Evolutionary conservation across 2,113 vertebrate genomes (phyloP).

Genomic region (Plotosus lineatus): DNA sequence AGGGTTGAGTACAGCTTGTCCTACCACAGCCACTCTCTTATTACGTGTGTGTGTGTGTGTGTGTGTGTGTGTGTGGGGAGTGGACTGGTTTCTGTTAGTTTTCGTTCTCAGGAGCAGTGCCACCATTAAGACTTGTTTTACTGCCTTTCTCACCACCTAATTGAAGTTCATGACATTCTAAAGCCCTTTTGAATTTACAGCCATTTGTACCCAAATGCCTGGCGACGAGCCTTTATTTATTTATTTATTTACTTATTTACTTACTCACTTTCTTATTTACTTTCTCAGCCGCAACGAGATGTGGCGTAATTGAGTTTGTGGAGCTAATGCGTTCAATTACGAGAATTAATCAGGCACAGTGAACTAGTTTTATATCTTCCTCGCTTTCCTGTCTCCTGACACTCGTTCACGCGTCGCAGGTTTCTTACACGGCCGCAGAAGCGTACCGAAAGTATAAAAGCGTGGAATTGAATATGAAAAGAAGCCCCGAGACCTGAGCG

Average conservation of each 20-base stretch:
- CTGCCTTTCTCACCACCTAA: slow-evolving; percentile 49
- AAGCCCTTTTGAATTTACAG: slow-evolving; percentile 56
- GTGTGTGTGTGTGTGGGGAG: slow-evolving; percentile 1
- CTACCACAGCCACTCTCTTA: not conserved
- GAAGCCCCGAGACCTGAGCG: not conserved
- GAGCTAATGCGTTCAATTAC: slow-evolving; percentile 69
- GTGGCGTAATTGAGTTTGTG: slow-evolving; percentile 63
- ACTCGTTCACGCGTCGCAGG: not conserved
- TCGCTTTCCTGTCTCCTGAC: slow-evolving; percentile 58
- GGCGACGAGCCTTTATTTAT: slow-evolving; percentile 51
- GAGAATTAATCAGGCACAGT: slow-evolving; percentile 69
- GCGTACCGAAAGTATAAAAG: not conserved
- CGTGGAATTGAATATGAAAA: not conserved
- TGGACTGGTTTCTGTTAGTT: not conserved
- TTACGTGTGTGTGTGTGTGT: not conserved
- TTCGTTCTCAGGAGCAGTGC: slow-evolving; percentile 47
- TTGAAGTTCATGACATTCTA: slow-evolving; percentile 55
- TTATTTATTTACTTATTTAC: slow-evolving; percentile 54
- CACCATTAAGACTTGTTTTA: slow-evolving; percentile 53
- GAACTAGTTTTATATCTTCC: slow-evolving; percentile 65
- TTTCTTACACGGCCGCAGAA: not conserved
- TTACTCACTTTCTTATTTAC: too few relatives aligned
- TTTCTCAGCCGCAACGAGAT: slow-evolving; percentile 18
- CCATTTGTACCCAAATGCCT: slow-evolving; percentile 56
- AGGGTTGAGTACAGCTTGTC: slow-evolving; percentile 18